phyloP scores from a whole-genome alignment of 1,140 invertebrate species.

The Scaptomyza graminum region DNA sequence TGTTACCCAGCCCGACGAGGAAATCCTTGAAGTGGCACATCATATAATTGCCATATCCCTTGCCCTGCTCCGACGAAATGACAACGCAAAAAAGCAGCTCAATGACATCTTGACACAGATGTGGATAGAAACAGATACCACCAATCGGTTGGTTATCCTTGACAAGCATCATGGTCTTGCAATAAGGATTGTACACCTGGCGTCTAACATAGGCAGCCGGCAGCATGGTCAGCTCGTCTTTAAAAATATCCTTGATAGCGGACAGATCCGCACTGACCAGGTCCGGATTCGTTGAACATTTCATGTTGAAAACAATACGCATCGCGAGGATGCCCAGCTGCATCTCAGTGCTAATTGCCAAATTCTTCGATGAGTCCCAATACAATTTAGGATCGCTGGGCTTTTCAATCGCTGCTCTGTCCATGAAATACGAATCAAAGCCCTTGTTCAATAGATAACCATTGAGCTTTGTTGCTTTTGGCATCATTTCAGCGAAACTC shows the following conservation, averaged over 20 bases:
- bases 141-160: constrained; percentile 96
- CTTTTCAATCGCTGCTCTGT: too few species aligned
- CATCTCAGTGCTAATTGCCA: too few species aligned
- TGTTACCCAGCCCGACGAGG: constrained; percentile 91
- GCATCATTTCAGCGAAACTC: too few species aligned
- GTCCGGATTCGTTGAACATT: too few species aligned
- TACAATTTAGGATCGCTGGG: too few species aligned
- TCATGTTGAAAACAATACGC: too few species aligned
- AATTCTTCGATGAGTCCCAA: too few species aligned
- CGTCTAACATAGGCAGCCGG: constrained; percentile 98
- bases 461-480: too few species aligned
- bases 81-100: constrained; percentile 99
- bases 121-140: constrained; percentile 98
- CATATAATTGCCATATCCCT: constrained; percentile 98
- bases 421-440: too few species aligned
- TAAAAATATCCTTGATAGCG: constrained; percentile 96
- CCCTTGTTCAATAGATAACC: too few species aligned
- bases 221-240: constrained; percentile 97
- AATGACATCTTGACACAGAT: constrained; percentile 96
- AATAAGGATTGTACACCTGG: constrained; percentile 98
- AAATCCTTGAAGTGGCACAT: constrained; percentile 99
- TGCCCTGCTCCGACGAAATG: constrained; percentile 96
- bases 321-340: too few species aligned
- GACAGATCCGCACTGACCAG: constrained; percentile 85
- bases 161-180: constrained; percentile 94